These are phyloP conservation scores for Psilanteris sp. DNA, from an alignment of 1,140 invertebrate species.

Conservation along the genomic window DNA sequence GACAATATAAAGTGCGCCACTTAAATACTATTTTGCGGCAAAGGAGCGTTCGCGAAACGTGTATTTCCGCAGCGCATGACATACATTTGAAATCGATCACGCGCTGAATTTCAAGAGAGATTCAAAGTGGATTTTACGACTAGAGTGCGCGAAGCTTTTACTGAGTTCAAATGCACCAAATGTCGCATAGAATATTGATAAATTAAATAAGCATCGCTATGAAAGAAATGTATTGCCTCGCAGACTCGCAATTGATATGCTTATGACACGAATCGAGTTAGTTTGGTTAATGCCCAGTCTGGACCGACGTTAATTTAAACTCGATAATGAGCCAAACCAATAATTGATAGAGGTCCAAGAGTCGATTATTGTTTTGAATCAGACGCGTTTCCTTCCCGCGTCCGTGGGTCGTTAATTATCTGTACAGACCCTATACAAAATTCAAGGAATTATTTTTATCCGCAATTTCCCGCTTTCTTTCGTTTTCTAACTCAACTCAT, in stretches of 20 bases:
- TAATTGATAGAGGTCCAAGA: too few species aligned
- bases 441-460: too few species aligned
- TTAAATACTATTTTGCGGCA: constrained; percentile 54
- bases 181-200: constrained; percentile 47
- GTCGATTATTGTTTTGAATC: too few species aligned
- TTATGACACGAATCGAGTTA: constrained; percentile 34
- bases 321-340: background rate
- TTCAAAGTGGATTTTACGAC: constrained; percentile 49
- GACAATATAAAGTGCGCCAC: constrained; percentile 50
- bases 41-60: constrained; percentile 19
- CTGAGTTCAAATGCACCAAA: constrained; percentile 48
- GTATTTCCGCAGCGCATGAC: constrained; percentile 43
- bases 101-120: constrained; percentile 41
- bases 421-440: too few species aligned
- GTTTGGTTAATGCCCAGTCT: background rate
- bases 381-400: too few species aligned
- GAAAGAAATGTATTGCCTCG: constrained; percentile 17
- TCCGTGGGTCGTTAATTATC: too few species aligned
- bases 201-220: constrained; percentile 36
- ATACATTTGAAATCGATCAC: constrained; percentile 57
- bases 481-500: too few species aligned
- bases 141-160: constrained; percentile 32
- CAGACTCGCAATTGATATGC: constrained; percentile 6
- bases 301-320: too few species aligned
- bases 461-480: too few species aligned